Evolutionary conservation across 2,797 vertebrate species (phyloP), one percentile per base, ranked within the genome.

Genomic region (Eulemur coronatus): DNA sequence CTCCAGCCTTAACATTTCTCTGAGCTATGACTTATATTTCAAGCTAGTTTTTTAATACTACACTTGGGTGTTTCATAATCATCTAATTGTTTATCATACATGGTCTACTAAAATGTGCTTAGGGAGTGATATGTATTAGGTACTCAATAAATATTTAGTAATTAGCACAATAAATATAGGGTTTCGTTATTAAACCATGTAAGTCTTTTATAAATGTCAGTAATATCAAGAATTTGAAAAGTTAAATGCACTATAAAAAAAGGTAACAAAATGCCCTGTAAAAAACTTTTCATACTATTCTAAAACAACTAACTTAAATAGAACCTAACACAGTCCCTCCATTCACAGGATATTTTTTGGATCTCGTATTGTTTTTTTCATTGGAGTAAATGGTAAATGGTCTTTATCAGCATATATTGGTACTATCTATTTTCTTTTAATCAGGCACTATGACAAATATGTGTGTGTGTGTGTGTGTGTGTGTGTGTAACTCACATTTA

Each of bases 401-500:
- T 28, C 17, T 89, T 79, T 67, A 46, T 69, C 43, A 9, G 1
- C 33, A 15, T 70, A n/a, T 70, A 9, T 48, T 33, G 70, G 14
- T 55, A 2, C 6, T 78, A 50, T 84, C 15, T 14, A 43, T 57
- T 57, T 61, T 12, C 43, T n/a, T 78, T 82, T 61, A 22, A 90
- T 33, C 20, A 26, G 2, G 2, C 8, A 38, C 1, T 69, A 26
- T 38, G 12, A 14, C 93, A 79, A 57, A 5, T 38, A 14, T 17
- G 15, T 17, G 9, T 73, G 20, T 41, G 43, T 46, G 43, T 46
- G 43, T 46, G 43, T 46, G 43, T 43, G 8, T 43, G 43, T 46
- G 43, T 46, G 30, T 41, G 0, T 73, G 30, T 41, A 0, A 63
- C 0, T 61, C 5, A 33, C 2, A 55, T 50, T 70, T 63, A 70